phyloP scores from a whole-genome alignment of 2,797 vertebrate genomes.

The Luscinia luscinia region DNA sequence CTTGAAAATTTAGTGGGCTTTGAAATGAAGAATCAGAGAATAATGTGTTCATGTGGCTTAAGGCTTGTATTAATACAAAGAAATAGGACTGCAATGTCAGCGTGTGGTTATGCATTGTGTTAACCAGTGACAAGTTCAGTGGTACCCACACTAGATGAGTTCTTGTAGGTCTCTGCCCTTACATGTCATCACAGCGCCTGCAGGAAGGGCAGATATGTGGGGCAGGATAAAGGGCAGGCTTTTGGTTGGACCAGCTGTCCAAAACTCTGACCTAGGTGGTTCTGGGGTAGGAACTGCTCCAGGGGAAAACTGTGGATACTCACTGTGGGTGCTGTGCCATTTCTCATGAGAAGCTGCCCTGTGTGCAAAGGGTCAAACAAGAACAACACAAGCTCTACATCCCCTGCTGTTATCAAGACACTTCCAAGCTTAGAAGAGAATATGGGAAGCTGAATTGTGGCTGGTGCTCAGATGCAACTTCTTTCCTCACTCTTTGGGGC shows the following conservation, averaged over 20 bases:
- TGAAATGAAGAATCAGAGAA: neutral
- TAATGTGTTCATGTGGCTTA: neutral
- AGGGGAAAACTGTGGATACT: neutral
- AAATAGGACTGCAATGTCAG: neutral
- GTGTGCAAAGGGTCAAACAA: neutral
- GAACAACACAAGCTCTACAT: fast-evolving
- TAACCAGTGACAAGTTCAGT: neutral
- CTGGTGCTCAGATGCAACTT: neutral
- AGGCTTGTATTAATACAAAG: neutral
- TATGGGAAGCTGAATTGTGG: neutral
- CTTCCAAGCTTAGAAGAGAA: neutral
- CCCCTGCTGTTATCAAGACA: neutral
- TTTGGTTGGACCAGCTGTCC: neutral
- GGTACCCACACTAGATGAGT: neutral
- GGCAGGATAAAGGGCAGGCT: neutral
- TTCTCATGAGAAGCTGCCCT: neutral
- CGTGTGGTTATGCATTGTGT: neutral
- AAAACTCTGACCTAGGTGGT: neutral
- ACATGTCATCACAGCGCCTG: fast-evolving
- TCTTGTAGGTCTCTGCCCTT: neutral
- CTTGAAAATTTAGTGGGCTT: neutral
- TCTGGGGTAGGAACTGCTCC: neutral
- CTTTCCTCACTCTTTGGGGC: neutral
- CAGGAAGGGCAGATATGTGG: neutral
- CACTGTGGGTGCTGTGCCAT: neutral